Evolutionary conservation across 2,888 invertebrate genomes (phyloP).

Genomic region (Chalcosyrphus nemorum): DNA sequence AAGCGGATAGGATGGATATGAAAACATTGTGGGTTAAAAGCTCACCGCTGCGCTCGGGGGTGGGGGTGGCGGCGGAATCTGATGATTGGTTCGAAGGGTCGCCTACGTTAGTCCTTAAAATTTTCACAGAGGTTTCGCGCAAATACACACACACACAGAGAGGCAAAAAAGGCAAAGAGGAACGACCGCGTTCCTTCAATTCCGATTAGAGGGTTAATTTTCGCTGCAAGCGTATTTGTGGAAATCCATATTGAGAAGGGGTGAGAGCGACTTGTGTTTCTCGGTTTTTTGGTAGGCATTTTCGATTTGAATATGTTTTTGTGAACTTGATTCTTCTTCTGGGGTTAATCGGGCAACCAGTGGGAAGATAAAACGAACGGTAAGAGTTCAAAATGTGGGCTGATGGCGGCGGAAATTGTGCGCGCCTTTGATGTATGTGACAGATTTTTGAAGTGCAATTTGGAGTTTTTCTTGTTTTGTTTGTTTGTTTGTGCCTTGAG

Average conservation of each 20-base stretch:
- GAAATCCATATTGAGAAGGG: slow-evolving; percentile 1
- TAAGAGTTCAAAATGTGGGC: background rate
- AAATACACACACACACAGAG: background rate
- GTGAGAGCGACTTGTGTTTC: slow-evolving; percentile 11
- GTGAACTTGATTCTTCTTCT: slow-evolving; percentile 36
- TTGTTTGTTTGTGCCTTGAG: too few relatives aligned
- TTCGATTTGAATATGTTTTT: slow-evolving; percentile 36
- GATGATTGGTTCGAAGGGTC: slow-evolving; percentile 68
- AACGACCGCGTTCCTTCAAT: slow-evolving; percentile 58
- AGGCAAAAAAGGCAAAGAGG: slow-evolving; percentile 21
- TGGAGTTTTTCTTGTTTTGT: slow-evolving; percentile 5
- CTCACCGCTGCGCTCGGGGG: background rate
- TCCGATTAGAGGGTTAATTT: slow-evolving; percentile 68
- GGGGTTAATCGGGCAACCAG: slow-evolving; percentile 14
- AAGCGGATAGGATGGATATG: slow-evolving; percentile 35
- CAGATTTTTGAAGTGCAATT: slow-evolving; percentile 51
- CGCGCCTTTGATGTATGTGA: slow-evolving; percentile 67
- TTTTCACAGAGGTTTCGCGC: slow-evolving; percentile 8
- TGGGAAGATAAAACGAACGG: slow-evolving; percentile 36
- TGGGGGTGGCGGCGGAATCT: slow-evolving; percentile 16
- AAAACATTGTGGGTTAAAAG: slow-evolving; percentile 20
- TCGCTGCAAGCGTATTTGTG: slow-evolving; percentile 51
- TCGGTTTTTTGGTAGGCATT: slow-evolving; percentile 10
- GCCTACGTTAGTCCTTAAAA: slow-evolving; percentile 42
- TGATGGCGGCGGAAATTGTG: background rate